phyloP scores from a whole-genome alignment of 2,797 vertebrate genomes.

The Alosa sapidissima region DNA sequence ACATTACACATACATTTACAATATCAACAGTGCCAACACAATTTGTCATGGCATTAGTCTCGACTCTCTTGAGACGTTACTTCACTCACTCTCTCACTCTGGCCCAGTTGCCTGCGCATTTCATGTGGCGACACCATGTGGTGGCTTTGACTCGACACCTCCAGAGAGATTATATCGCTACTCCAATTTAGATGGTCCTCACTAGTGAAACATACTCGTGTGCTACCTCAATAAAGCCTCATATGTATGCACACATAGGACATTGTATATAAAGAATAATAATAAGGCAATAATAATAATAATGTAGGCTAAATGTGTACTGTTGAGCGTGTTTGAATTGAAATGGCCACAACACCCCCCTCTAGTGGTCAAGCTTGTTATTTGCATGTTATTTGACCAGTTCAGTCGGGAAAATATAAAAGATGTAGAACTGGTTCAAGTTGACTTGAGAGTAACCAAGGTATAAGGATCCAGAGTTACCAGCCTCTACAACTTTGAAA shows the following conservation, averaged over 20 bases:
- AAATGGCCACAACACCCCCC: neutral
- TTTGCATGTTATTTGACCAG: neutral
- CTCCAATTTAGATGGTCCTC: neutral
- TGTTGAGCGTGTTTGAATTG: neutral
- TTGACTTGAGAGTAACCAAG: neutral
- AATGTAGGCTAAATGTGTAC: neutral
- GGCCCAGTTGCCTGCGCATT: neutral
- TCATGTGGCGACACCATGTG: slow-evolving; percentile 11
- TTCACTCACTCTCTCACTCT: neutral
- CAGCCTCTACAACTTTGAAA: neutral
- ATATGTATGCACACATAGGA: too few species aligned
- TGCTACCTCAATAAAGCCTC: neutral
- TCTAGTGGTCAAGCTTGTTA: neutral
- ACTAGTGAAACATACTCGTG: neutral
- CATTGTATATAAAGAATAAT: too few species aligned
- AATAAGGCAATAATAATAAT: too few species aligned
- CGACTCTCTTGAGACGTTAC: neutral
- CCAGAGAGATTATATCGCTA: neutral
- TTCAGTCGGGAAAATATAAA: neutral
- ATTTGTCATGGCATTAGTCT: neutral
- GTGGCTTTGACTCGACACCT: neutral
- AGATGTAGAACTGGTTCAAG: neutral
- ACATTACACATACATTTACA: neutral
- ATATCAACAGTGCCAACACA: neutral
- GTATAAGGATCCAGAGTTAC: neutral